These are phyloP conservation scores for Drosophila monieri DNA, from an alignment of 2,888 invertebrate genomes.

Conservation along the genomic window DNA sequence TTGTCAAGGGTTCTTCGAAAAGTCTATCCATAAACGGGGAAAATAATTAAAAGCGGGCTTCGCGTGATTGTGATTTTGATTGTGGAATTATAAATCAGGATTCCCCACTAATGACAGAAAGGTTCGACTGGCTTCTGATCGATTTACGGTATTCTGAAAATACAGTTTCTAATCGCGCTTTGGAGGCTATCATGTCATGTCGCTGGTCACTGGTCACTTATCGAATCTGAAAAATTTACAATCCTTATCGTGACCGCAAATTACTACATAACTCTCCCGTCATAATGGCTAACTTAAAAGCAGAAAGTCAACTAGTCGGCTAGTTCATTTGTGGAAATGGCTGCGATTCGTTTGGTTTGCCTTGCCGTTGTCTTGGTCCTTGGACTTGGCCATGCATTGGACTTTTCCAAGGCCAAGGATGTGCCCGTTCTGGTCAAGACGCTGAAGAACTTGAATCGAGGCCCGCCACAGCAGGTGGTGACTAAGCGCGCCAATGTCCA, in stretches of 20 bases:
- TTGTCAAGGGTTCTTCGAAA: not conserved
- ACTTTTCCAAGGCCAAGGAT: conserved; percentile 41
- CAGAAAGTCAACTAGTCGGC: conserved; percentile 5
- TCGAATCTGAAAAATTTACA: conserved; percentile 30
- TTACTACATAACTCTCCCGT: conserved; percentile 10
- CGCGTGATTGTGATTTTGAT: conserved; percentile 20
- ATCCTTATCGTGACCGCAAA: conserved; percentile 31
- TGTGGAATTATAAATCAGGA: conserved; percentile 12
- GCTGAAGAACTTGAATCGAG: conserved; percentile 77
- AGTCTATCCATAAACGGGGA: not conserved
- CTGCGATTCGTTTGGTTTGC: conserved; percentile 50
- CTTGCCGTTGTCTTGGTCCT: conserved; percentile 43
- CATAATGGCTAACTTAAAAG: conserved; percentile 19
- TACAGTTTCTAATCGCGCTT: conserved; percentile 10
- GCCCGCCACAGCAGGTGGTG: conserved; percentile 78
- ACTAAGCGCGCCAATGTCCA: conserved; percentile 37
- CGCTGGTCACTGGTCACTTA: conserved; percentile 32
- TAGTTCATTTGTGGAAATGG: conserved; percentile 67
- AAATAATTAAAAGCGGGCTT: conserved; percentile 1
- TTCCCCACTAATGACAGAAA: conserved; percentile 12
- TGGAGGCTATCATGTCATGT: conserved; percentile 26
- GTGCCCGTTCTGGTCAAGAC: conserved; percentile 62
- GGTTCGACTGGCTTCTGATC: conserved; percentile 8
- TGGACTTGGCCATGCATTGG: conserved; percentile 29
- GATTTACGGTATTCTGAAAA: conserved; percentile 19